These are phyloP conservation scores for Dryas iulia DNA, from an alignment of 1,140 invertebrate genomes.

Conservation along the genomic window DNA sequence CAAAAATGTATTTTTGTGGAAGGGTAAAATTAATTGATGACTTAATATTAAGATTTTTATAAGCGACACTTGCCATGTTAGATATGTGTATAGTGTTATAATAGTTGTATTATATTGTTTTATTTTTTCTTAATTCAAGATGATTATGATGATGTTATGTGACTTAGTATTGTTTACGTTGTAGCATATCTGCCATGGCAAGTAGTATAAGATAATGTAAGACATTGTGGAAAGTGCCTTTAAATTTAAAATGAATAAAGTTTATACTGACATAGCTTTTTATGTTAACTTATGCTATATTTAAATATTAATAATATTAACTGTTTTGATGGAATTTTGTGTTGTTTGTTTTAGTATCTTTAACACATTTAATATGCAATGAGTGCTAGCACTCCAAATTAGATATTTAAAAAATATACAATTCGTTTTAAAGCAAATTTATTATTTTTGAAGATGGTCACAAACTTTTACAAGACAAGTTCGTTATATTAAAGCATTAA, in stretches of 20 bases:
- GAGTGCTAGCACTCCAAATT: background rate
- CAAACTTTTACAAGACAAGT: too few relatives aligned
- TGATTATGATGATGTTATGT: conserved; percentile 32
- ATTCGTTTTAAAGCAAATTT: background rate
- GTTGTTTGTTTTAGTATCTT: conserved; percentile 45
- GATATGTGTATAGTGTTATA: conserved; percentile 38
- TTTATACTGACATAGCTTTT: conserved; percentile 79
- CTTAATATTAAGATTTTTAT: conserved; percentile 59
- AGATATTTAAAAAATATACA: background rate
- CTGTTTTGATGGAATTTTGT: conserved; percentile 71
- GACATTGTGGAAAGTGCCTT: conserved; percentile 78
- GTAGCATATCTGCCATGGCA: conserved; percentile 56
- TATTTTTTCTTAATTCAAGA: conserved; percentile 36
- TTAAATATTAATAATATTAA: conserved; percentile 79
- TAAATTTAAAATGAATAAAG: conserved; percentile 76
- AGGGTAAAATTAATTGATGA: conserved; percentile 65
- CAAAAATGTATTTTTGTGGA: conserved; percentile 48
- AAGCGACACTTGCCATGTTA: conserved; percentile 55
- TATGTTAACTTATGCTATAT: conserved; percentile 80
- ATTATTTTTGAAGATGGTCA: too few relatives aligned
- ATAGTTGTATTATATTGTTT: conserved; percentile 36
- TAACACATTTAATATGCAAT: background rate
- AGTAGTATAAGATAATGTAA: conserved; percentile 60
- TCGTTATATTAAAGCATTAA: too few relatives aligned
- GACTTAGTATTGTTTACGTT: conserved; percentile 40